Conservation (phyloP, 2,888 invertebrate species). For the Sarcophaga carnaria region DNA sequence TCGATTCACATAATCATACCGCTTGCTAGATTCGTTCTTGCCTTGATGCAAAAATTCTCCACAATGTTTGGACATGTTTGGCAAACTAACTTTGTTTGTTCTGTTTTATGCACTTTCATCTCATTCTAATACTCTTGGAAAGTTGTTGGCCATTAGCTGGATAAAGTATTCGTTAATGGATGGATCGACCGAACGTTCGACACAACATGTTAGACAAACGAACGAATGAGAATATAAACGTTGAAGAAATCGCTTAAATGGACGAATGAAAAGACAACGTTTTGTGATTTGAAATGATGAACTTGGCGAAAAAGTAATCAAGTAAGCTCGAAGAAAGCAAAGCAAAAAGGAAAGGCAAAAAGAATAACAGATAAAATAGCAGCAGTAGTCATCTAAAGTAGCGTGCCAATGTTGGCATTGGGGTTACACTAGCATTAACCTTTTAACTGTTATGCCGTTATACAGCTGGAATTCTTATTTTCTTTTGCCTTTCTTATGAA, state of each 20-base stretch:
- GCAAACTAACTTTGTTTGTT: conserved; percentile 38
- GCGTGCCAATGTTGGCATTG: conserved; percentile 64
- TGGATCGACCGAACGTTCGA: conserved; percentile 19
- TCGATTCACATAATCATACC: neutral
- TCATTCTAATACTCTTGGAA: conserved; percentile 46
- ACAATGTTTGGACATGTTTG: neutral
- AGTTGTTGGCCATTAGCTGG: conserved; percentile 57
- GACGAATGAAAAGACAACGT: conserved; percentile 48
- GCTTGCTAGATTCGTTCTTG: neutral
- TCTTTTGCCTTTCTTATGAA: conserved; percentile 2
- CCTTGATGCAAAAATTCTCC: neutral
- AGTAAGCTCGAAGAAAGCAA: too few relatives aligned
- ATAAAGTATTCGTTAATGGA: conserved; percentile 43
- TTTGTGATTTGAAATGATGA: conserved; percentile 62
- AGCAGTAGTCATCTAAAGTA: conserved; percentile 63
- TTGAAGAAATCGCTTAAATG: conserved; percentile 38
- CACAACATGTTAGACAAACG: conserved; percentile 26
- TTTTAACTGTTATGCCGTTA: conserved; percentile 57
- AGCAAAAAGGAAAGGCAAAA: conserved; percentile 2
- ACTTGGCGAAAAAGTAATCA: conserved; percentile 11
- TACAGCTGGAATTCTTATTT: conserved; percentile 32
- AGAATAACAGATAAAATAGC: conserved; percentile 20
- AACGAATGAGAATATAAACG: conserved; percentile 9
- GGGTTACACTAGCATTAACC: conserved; percentile 64
- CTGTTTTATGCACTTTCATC: conserved; percentile 29